Base-by-base conservation (phyloP, 2,113 vertebrate species). In the Pelvicachromis taeniatus region DNA sequence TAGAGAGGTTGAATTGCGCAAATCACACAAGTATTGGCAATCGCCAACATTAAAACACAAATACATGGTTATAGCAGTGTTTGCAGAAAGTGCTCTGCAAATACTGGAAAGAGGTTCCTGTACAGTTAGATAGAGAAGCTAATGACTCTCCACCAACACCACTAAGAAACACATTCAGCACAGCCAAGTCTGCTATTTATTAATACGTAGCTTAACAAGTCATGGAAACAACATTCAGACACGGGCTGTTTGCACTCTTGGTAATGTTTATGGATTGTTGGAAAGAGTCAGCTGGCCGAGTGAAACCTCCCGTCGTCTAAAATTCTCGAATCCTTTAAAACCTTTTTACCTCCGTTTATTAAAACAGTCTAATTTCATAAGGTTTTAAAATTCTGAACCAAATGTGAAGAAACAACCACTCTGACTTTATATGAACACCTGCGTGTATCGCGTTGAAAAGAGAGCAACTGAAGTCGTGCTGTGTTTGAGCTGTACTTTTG, bases 21-120 rank as follows among this genome's bases (percentile, higher is more conserved):
- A 86, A 40, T 45, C 54, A 73, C 42, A 73, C 19, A 12, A 83
- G 82, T 13, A 77, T 19, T 11, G 33, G 45, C n/a, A 59, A 42
- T 56, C 31, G 2, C 2, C 81, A 53, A 2, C 2, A 29, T 70
- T 81, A 61, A 42, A 80, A 83, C 40, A 9, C 87, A 75, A 40
- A 48, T 1, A 14, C 17, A 12, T 38, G 23, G 12, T 19, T 75
- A 1, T 3, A 17, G 23, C 42, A 29, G 4, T 73, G 23, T 75
- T 75, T 31, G 23, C 70, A n/a, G 45, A 29, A 19, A 5, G n/a
- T 3, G n/a, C n/a, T 55, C 53, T 2, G 21, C 53, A 23, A 23
- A 55, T 12, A 21, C 9, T 21, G 9, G 10, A 6, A 11, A 52
- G n/a, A 53, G 19, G 19, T 53, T 19, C 19, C 19, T n/a, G 48